A percentile compares a stretch with the other conserved stretches of the same genome.
phyloP scores from a whole-genome alignment of 2,888 invertebrate species.

The Magallana nippona region DNA sequence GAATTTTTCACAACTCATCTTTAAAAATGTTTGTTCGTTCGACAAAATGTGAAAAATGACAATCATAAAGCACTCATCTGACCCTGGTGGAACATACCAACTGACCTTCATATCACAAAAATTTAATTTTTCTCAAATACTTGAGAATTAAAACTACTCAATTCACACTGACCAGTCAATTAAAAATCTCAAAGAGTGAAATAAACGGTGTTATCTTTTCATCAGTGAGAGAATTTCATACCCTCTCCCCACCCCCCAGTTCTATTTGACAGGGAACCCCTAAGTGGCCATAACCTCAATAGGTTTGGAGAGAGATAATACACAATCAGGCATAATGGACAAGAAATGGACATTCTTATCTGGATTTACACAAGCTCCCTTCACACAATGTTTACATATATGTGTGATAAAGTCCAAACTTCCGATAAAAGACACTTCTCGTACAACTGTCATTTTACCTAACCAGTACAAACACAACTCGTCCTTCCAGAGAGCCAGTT shows the following conservation, averaged over 20 bases:
- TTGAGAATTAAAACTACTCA: not conserved
- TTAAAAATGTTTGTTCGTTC: too few species aligned
- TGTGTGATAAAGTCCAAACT: conserved; percentile 22
- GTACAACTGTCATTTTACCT: conserved; percentile 27
- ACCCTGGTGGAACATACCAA: too few species aligned
- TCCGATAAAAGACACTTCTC: conserved; percentile 16
- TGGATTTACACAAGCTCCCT: conserved; percentile 20
- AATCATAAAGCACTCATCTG: too few species aligned
- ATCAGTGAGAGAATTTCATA: too few species aligned
- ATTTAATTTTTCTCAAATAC: not conserved
- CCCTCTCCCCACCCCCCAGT: not conserved
- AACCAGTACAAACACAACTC: not conserved
- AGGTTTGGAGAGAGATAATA: not conserved
- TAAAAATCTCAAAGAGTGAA: too few species aligned
- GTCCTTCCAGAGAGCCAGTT: not conserved
- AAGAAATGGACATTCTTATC: conserved; percentile 33
- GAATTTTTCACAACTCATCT: too few species aligned
- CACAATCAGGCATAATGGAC: conserved; percentile 14
- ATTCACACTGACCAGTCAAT: not conserved
- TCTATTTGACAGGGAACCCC: not conserved
- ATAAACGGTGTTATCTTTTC: too few species aligned
- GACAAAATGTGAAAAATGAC: too few species aligned
- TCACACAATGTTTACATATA: not conserved
- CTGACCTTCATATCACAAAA: too few species aligned
- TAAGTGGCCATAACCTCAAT: too few species aligned